Evolutionary conservation across 2,888 invertebrate genomes (phyloP).

Genomic region (Cheilosia vulpina): DNA sequence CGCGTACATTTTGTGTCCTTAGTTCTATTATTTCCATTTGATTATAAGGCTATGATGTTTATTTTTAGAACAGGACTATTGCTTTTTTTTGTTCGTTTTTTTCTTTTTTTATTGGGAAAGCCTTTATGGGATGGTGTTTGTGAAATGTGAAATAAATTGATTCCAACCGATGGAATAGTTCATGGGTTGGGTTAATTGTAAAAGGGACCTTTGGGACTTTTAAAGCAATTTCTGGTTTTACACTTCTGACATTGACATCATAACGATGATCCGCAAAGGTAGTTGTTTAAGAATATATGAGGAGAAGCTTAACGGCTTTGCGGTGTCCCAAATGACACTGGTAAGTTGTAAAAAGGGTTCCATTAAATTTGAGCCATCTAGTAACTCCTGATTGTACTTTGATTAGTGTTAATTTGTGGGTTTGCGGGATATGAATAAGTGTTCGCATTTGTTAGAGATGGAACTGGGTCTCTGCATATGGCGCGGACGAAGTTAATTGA

Average conservation of each 20-base stretch:
- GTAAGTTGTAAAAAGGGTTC: no score
- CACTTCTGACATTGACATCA: not conserved
- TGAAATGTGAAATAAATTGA: not conserved
- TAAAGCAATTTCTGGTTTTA: not conserved
- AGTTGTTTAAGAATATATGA: not conserved
- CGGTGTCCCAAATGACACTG: not conserved
- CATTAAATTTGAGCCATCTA: no score
- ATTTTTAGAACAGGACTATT: constrained; percentile 13
- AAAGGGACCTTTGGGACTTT: not conserved
- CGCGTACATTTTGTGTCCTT: constrained; percentile 1
- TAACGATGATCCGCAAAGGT: not conserved
- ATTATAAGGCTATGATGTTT: constrained; percentile 5
- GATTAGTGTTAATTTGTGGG: no score
- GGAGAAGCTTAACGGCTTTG: not conserved
- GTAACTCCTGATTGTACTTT: no score
- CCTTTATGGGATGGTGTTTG: not conserved
- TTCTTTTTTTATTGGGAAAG: not conserved
- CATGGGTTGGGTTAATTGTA: not conserved
- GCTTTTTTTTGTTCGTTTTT: not conserved
- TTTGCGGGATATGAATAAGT: no score
- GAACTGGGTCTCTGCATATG: no score
- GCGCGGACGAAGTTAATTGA: no score
- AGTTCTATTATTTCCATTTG: constrained; percentile 24
- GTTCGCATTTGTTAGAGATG: no score
- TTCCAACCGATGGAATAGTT: not conserved